Conservation (phyloP, 92 coral and sea anemone species). For the Zoanthus sociatus region DNA sequence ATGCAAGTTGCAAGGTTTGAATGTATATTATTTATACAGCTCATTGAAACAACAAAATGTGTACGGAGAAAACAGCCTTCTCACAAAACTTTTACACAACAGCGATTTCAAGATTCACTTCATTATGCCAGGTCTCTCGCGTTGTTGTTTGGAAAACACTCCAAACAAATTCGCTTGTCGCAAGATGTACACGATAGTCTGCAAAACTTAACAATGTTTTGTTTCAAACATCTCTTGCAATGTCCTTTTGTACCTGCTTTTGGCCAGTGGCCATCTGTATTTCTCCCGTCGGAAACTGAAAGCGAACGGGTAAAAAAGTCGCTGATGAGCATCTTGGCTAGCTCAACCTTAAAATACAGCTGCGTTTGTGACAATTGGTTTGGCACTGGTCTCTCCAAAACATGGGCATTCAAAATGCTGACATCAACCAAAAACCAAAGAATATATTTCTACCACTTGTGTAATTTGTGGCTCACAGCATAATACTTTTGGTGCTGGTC, state of each 20-base stretch:
- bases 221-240: conserved; percentile 37
- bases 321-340: too few species aligned
- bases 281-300: too few species aligned
- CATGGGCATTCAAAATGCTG: too few species aligned
- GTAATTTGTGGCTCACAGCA: conserved; percentile 8
- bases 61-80: conserved; percentile 31
- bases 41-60: conserved; percentile 40
- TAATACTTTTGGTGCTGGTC: conserved; percentile 9
- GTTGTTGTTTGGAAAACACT: conserved; percentile 45
- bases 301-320: too few species aligned
- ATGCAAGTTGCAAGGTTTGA: too few species aligned
- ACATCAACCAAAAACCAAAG: too few species aligned
- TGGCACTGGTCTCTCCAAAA: too few species aligned
- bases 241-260: neutral
- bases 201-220: conserved; percentile 9
- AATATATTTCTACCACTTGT: too few species aligned
- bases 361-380: too few species aligned
- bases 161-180: conserved; percentile 39
- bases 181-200: conserved; percentile 21
- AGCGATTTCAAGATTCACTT: conserved; percentile 28
- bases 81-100: conserved; percentile 27
- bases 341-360: too few species aligned
- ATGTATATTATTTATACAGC: neutral
- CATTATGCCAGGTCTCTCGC: conserved; percentile 37
- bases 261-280: too few species aligned